These are phyloP conservation scores for Gila orcuttii DNA, from an alignment of 2,113 vertebrate genomes.

Conservation along the genomic window DNA sequence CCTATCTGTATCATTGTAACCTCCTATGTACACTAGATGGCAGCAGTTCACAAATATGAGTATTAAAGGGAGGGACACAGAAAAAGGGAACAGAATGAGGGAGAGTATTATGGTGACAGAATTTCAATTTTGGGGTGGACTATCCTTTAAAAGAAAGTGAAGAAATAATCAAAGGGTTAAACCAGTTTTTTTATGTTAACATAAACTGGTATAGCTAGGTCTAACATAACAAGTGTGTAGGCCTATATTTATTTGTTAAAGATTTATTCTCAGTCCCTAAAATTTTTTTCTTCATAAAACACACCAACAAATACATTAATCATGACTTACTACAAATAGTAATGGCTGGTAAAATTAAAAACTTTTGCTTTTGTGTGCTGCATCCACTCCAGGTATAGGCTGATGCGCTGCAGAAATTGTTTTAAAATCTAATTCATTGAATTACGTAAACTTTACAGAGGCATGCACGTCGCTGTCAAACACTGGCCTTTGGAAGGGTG, in stretches of 20 bases:
- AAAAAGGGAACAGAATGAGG: neutral
- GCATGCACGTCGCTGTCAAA: neutral
- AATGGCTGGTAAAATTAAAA: no score
- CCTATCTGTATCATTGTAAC: neutral
- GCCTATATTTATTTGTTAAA: neutral
- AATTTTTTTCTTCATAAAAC: no score
- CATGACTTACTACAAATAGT: no score
- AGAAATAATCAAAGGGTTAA: neutral
- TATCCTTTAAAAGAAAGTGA: neutral
- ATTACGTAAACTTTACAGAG: neutral
- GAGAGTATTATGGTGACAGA: neutral
- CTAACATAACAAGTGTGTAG: neutral
- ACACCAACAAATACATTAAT: no score
- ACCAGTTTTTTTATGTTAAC: neutral
- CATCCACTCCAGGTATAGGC: neutral
- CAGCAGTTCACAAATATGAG: neutral
- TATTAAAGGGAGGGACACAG: neutral
- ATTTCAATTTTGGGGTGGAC: neutral
- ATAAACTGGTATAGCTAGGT: neutral
- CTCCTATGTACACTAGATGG: constrained; percentile 16
- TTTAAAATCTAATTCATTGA: neutral
- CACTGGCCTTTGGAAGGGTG: neutral
- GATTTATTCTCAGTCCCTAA: no score
- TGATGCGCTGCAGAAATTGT: neutral
- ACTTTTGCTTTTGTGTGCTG: no score